Conservation (phyloP, 2,113 vertebrate species). For the Grus americana region DNA sequence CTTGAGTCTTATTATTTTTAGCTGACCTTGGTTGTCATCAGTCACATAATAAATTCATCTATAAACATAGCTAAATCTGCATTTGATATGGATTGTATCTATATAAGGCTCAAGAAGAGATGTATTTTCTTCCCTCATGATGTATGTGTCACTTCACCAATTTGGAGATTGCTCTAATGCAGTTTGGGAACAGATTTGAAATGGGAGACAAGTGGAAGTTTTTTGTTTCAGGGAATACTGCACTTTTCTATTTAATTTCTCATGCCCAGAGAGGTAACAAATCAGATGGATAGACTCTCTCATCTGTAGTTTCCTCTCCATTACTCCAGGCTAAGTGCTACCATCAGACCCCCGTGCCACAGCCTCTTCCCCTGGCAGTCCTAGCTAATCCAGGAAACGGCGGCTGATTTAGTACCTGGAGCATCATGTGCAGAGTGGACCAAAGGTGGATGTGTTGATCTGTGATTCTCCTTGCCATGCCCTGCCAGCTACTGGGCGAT, state of each 20-base stretch:
- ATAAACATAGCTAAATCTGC: background rate
- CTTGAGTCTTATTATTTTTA: conserved; percentile 1
- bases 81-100: conserved; percentile 21
- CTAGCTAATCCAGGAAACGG: background rate
- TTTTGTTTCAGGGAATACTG: background rate
- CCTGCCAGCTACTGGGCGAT: background rate
- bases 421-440: background rate
- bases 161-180: conserved; percentile 4
- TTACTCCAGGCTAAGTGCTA: background rate
- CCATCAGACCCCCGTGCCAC: background rate
- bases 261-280: background rate
- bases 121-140: background rate
- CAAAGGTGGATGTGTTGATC: background rate
- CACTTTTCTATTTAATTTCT: background rate
- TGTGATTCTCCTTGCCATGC: background rate
- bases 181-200: conserved; percentile 42
- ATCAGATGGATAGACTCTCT: background rate
- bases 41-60: background rate
- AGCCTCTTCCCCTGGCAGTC: background rate
- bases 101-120: conserved; percentile 10
- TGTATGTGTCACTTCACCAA: background rate
- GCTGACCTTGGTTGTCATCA: conserved; percentile 18
- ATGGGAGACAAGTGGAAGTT: background rate
- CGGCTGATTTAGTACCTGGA: background rate
- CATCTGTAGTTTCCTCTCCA: background rate